Conservation (phyloP, 1,140 invertebrate species). For the Aphidius ervi region DNA sequence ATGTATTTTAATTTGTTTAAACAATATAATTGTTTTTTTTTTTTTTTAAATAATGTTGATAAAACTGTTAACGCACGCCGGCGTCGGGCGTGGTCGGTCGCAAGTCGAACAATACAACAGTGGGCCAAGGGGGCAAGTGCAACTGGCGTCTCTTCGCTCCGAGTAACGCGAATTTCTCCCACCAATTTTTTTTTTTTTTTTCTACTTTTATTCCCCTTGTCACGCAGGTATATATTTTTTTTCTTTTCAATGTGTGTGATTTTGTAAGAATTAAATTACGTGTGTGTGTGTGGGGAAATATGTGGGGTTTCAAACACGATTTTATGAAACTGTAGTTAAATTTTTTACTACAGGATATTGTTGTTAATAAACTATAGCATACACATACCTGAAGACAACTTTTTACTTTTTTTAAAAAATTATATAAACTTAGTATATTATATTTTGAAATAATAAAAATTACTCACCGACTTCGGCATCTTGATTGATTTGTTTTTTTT, state of each 20-base stretch:
- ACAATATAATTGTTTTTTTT: too few species aligned
- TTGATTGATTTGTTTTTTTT: neutral
- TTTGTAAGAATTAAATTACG: too few species aligned
- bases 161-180: constrained; percentile 11
- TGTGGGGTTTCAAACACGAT: too few species aligned
- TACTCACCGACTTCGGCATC: constrained; percentile 7
- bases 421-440: neutral
- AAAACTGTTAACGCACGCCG: constrained; percentile 3
- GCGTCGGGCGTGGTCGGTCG: constrained; percentile 23
- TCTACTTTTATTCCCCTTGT: neutral
- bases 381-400: too few species aligned
- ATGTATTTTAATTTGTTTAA: too few species aligned
- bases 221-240: neutral
- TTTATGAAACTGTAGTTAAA: too few species aligned
- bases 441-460: neutral
- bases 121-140: constrained; percentile 41
- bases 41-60: neutral
- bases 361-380: neutral
- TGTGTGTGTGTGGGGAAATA: too few species aligned
- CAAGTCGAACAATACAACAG: constrained; percentile 32
- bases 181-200: constrained; percentile 1
- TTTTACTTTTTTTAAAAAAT: neutral
- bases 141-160: constrained; percentile 33
- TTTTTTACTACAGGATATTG: too few species aligned
- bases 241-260: neutral